phyloP scores from a whole-genome alignment of 92 coral and sea anemone genomes.

The Muricea muricata region DNA sequence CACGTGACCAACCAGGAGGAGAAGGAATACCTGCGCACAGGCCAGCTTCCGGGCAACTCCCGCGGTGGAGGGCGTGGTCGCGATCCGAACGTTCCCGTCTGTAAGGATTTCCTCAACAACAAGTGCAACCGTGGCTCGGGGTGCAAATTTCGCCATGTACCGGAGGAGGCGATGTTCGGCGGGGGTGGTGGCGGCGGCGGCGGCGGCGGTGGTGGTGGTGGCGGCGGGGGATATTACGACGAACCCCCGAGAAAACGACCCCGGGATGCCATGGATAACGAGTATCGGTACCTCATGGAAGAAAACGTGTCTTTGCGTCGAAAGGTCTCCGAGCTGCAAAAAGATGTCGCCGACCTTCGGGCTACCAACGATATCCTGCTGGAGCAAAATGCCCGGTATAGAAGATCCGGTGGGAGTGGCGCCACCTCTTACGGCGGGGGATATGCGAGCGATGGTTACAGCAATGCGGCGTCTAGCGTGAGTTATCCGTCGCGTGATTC shows the following conservation, averaged over 20 bases:
- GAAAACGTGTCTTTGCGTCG: slow-evolving; percentile 90
- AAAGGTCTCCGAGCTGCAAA: slow-evolving; percentile 89
- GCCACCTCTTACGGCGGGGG: slow-evolving; percentile 63
- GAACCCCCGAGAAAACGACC: slow-evolving; percentile 89
- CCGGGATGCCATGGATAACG: slow-evolving; percentile 79
- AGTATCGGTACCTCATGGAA: slow-evolving; percentile 79
- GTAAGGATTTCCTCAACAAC: slow-evolving; percentile 93
- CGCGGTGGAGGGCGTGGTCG: slow-evolving; percentile 57
- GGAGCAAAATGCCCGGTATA: slow-evolving; percentile 96
- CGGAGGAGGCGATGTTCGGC: slow-evolving; percentile 76
- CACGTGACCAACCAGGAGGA: slow-evolving; percentile 89
- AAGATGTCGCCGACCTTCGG: slow-evolving; percentile 87
- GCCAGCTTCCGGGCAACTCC: slow-evolving; percentile 73
- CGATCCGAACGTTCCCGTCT: slow-evolving; percentile 76
- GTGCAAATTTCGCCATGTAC: slow-evolving; percentile 85
- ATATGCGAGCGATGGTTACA: slow-evolving; percentile 3
- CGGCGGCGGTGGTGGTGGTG: too few species aligned
- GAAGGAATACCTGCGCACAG: slow-evolving; percentile 86
- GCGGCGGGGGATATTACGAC: slow-evolving; percentile 69
- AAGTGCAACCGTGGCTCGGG: slow-evolving; percentile 89
- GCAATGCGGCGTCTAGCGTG: slow-evolving; percentile 39
- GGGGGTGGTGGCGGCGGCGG: slow-evolving; percentile 69
- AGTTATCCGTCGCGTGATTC: slow-evolving; percentile 65
- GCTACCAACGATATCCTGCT: slow-evolving; percentile 95
- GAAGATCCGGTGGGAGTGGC: slow-evolving; percentile 71